Evolutionary conservation across 2,888 invertebrate genomes (phyloP).

Genomic region (Fragum fragum): DNA sequence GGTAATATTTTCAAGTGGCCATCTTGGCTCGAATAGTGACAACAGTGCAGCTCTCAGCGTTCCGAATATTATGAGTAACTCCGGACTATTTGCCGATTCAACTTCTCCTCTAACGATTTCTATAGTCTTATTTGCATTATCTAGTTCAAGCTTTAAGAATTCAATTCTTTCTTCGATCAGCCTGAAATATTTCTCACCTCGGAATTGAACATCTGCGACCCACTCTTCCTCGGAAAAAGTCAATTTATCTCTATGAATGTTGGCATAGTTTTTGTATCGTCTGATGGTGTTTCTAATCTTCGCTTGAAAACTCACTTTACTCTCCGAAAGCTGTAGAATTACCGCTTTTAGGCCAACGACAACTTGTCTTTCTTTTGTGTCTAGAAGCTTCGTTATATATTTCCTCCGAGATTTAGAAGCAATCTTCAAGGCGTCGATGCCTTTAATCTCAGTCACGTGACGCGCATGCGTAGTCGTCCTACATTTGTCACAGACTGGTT

Average conservation of each 20-base stretch:
- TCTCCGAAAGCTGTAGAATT: slow-evolving; percentile 43
- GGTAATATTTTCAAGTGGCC: slow-evolving; percentile 48
- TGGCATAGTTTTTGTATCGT: slow-evolving; percentile 36
- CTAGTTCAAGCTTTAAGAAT: slow-evolving; percentile 39
- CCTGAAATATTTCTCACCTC: slow-evolving; percentile 29
- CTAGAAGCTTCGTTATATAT: slow-evolving; percentile 36
- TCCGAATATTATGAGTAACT: slow-evolving; percentile 45
- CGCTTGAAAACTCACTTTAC: slow-evolving; percentile 39
- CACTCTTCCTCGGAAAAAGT: slow-evolving; percentile 43
- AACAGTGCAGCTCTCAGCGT: slow-evolving; percentile 51
- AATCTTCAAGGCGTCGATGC: slow-evolving; percentile 27
- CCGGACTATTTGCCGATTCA: slow-evolving; percentile 42
- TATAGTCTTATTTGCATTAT: slow-evolving; percentile 17
- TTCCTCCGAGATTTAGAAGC: slow-evolving; percentile 49
- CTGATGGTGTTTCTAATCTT: slow-evolving; percentile 25
- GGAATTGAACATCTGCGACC: slow-evolving; percentile 28
- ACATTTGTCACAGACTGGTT: slow-evolving; percentile 58
- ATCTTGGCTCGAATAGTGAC: slow-evolving; percentile 42
- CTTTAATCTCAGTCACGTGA: slow-evolving; percentile 54
- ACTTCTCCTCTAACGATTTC: slow-evolving; percentile 28
- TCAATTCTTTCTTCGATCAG: slow-evolving; percentile 55
- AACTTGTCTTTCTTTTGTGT: slow-evolving; percentile 26
- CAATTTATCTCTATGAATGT: slow-evolving; percentile 47
- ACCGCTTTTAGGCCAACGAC: slow-evolving; percentile 29
- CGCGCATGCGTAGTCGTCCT: slow-evolving; percentile 57